phyloP scores from a whole-genome alignment of 2,113 vertebrate genomes.

The Bombycilla garrulus region DNA sequence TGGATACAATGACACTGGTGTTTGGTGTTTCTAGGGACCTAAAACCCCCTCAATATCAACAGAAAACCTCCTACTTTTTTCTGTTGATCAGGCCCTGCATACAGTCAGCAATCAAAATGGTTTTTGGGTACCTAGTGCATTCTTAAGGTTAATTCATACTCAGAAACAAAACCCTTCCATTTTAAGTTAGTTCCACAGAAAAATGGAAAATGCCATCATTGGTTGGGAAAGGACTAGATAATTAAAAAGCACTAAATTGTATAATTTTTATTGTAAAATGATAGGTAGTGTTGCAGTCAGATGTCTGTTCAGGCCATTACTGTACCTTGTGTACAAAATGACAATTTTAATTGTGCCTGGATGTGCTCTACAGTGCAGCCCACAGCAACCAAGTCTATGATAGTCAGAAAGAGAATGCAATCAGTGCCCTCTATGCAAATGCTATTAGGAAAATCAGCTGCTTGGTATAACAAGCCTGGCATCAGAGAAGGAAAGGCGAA shows the following conservation, averaged over 20 bases:
- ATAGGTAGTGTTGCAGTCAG: neutral
- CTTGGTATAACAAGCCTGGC: slow-evolving; percentile 32
- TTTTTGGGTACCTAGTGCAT: neutral
- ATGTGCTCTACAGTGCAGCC: neutral
- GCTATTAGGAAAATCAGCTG: slow-evolving; percentile 19
- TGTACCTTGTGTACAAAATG: neutral
- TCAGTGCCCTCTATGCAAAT: neutral
- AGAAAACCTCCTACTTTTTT: neutral
- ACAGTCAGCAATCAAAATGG: neutral
- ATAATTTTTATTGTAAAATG: neutral
- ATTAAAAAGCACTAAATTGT: neutral
- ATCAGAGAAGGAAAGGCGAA: neutral
- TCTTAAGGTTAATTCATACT: neutral
- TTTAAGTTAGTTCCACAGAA: neutral
- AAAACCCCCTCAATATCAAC: neutral
- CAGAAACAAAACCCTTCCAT: neutral
- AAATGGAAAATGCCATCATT: neutral
- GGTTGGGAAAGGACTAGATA: neutral
- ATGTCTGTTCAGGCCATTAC: neutral
- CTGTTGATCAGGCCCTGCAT: neutral
- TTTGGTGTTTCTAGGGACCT: neutral
- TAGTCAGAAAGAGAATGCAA: neutral
- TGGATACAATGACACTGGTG: neutral
- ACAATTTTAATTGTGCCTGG: neutral
- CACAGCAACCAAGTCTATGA: neutral